Percentiles rank a stretch among this genome's conserved stretches.
These are phyloP conservation scores for rabbit (Oryctolagus cuniculus) DNA, from an alignment of 2,113 vertebrate species.

Conservation along the genomic window mOryCun1.1 NC_091440.1:3247001-3247500, in stretches of 20 bases:
- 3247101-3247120: neutral
- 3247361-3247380: accelerated
- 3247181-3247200: no score
- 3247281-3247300: neutral
- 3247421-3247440: neutral
- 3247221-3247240: accelerated
- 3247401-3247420: accelerated
- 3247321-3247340: accelerated
- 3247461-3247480: neutral
- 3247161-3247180: accelerated
- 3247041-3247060: no score
- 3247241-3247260: accelerated
- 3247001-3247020: neutral
- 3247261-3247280: accelerated
- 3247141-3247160: accelerated
- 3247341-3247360: neutral
- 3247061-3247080: neutral
- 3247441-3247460: neutral
- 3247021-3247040: neutral
- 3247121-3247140: accelerated
- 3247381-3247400: accelerated
- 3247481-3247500: no score
- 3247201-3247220: no score
- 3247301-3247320: accelerated
- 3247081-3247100: neutral